These are phyloP conservation scores for Petrocephalus sullivani DNA, from an alignment of 2,797 vertebrate genomes.

Conservation along the genomic window DNA sequence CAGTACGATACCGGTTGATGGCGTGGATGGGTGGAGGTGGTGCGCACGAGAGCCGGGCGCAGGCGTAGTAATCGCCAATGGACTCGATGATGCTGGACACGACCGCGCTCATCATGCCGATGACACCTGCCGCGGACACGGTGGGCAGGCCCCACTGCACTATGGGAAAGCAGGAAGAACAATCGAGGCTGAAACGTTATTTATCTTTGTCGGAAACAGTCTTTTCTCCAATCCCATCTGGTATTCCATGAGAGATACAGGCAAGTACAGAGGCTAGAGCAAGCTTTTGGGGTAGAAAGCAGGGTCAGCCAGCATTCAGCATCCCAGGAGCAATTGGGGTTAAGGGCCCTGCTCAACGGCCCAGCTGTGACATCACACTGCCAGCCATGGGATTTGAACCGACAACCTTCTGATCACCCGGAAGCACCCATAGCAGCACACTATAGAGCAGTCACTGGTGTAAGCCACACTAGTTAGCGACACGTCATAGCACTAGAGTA, in stretches of 20 bases:
- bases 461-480: background rate
- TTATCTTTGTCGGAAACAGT: background rate
- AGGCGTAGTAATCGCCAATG: constrained; percentile 95
- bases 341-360: too few relatives aligned
- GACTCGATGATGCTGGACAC: constrained; percentile 96
- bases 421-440: background rate
- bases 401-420: background rate
- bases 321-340: too few relatives aligned
- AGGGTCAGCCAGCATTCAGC: too few relatives aligned
- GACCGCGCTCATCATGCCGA: constrained; percentile 94
- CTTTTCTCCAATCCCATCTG: background rate
- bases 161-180: constrained; percentile 42
- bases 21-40: constrained; percentile 91
- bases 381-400: too few relatives aligned
- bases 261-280: too few relatives aligned
- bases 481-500: background rate
- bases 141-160: constrained; percentile 96
- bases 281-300: too few relatives aligned
- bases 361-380: too few relatives aligned
- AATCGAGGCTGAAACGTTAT: background rate
- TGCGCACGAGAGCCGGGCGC: constrained; percentile 84
- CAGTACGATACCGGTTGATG: constrained; percentile 77
- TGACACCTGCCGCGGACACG: constrained; percentile 84
- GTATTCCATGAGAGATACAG: background rate
- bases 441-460: background rate